Base-by-base conservation (phyloP, 2,113 vertebrate species). In the Myrmophylax atrothorax region DNA sequence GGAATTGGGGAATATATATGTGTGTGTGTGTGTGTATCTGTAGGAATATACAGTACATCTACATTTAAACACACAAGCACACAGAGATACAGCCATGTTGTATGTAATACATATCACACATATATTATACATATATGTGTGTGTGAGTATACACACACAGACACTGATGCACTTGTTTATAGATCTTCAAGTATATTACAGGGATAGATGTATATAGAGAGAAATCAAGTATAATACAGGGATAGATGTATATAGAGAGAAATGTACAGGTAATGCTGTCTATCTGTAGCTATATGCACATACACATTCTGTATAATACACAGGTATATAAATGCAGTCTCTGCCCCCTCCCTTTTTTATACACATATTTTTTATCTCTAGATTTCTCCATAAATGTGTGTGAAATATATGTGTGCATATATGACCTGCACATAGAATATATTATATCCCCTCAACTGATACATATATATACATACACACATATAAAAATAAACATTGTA, bases 101-200 rank as follows among this genome's bases (percentile, higher is more conserved):
- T 7, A 4, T 33, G 26, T 6, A 3, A 18, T 0, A 31, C 6
- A 1, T 12, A 28, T 1, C 6, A 15, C 2, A 33, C 63, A 46
- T 0, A 33, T 53, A 3, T 18, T 46, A 28, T 26, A 26, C 24
- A 13, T 49, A 49, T 25, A 49, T 49, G 23, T 28, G 20, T 20
- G 12, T 58, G 31, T 55, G 17, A 4, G 35, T 67, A 11, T 10
- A 18, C 26, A 53, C 28, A 35, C 10, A 31, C 35, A 55, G 13
- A 14, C 5, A 6, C 4, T 15, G 28, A 29, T 55, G 53, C 19
- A 58, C 13, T 31, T 14, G 12, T 14, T 19, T 7, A 26, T 16
- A 44, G 31, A 31, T 9, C 1, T 2, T 23, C 22, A 26, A 6
- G 16, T 8, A 26, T 3, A 6, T 26, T 40, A 11, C 19, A 24